Evolutionary conservation across 2,797 vertebrate genomes (phyloP), one percentile per base, ranked within the genome.

Genomic region (Fistularia commersonii): DNA sequence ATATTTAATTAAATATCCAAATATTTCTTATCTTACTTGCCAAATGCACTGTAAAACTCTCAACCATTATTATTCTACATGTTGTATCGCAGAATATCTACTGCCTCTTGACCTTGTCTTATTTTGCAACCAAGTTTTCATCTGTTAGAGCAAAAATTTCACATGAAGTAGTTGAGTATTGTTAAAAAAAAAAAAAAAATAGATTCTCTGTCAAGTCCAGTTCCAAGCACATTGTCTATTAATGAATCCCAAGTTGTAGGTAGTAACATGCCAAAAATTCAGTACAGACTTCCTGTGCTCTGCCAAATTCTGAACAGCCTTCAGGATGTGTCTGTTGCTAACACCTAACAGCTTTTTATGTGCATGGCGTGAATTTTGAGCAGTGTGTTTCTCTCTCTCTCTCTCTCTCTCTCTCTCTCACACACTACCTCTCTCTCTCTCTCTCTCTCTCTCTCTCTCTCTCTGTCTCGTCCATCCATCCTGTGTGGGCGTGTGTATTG

Each of bases 311-410:
- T 46, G 34, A 46, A 13, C 31, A 50, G 49, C 59, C 63, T 52
- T 69, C 57, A 35, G 35, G 1, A 52, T 48, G 9, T 75, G 61
- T 83, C 79, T 85, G 69, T 89, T 87, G 84, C 76, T 42, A 88
- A 91, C 91, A 88, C 83, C 79, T 88, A 81, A 82, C 87, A 69
- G 89, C 79, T 66, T 87, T 61, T 80, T 36, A 69, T 77, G 72
- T 84, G 86, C 85, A 87, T 79, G 83, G 82, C 23, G 56, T 89
- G 81, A 57, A 77, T 81, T 72, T 76, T 86, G 67, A 87, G 81
- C 74, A 62, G 60, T 83, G 68, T 85, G 48, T 81, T 54, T 74
- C 36, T 74, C 48, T 78, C 49, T 66, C 15, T 63, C 45, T 43
- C 9, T 51, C 31, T 53, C 46, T 54, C 23, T 81, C 53, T 74